Evolutionary conservation across 2,113 vertebrate genomes (phyloP), one percentile per base, ranked within the genome.

Genomic region (Hypanus sabinus): DNA sequence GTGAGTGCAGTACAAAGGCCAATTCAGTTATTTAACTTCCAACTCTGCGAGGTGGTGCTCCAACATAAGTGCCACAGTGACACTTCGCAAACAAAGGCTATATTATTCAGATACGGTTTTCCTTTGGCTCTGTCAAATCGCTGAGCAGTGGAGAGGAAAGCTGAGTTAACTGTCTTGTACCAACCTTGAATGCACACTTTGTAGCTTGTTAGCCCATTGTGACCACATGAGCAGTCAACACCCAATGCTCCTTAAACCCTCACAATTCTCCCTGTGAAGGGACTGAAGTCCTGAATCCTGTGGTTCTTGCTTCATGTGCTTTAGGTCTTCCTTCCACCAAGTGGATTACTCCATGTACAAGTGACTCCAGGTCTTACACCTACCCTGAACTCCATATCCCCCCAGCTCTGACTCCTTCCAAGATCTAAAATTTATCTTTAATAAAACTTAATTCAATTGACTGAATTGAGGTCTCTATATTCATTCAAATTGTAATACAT

Each of bases 41-140:
- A 68, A 16, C 85, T 65, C 81, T 85, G 81, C 46, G 8, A 30
- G 76, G 30, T 57, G 57, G 46, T 57, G 46, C 46, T 83, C 18
- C 7, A 16, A 18, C 33, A 80, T 38, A 33, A 80, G 77, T 38
- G 14, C 77, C 77, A 80, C 77, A 60, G 24, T 87, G 55, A n/a
- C 0, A 87, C 55, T 60, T 60, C 12, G 71, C 71, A 73, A 73
- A 73, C 18, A 73, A 73, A 73, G 71, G 4, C 57, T 79, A 36
- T n/a, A 79, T 36, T 79, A 79, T 79, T 79, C 76, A 79, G 76
- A 79, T 79, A 79, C 36, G 33, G n/a, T 79, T 79, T 79, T 79
- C 33, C 16, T 33, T 79, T 79, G 76, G n/a, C 76, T 36, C 75
- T 36, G 76, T 33, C 11, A 79, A 79, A 79, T 33, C 33, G n/a